Evolutionary conservation across 2,888 invertebrate species (phyloP).

Genomic region (Himalopsyche kuldschensis): DNA sequence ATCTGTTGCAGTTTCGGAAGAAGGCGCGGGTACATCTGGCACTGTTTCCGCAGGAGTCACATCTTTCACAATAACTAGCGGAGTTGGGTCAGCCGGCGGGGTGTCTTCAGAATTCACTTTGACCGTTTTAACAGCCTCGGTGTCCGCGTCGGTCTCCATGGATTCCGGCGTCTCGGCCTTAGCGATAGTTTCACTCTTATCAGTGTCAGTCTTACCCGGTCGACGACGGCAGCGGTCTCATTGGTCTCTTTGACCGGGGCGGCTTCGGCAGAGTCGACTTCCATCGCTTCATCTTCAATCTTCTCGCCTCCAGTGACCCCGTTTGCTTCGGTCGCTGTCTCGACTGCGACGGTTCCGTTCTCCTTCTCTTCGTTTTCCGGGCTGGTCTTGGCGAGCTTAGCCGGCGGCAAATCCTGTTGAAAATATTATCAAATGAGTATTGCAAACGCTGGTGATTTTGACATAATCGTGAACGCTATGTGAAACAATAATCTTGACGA

Average conservation of each 20-base stretch:
- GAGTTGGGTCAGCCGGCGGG: neutral
- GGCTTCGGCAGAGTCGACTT: neutral
- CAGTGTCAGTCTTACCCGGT: slow-evolving; percentile 38
- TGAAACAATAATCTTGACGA: neutral
- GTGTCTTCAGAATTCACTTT: slow-evolving; percentile 19
- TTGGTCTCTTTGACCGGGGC: slow-evolving; percentile 10
- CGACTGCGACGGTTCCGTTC: neutral
- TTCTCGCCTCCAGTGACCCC: neutral
- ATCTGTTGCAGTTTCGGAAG: slow-evolving; percentile 35
- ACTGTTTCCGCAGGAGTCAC: neutral
- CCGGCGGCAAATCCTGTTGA: slow-evolving; percentile 49
- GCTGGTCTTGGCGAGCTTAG: slow-evolving; percentile 57
- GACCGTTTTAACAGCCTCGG: neutral
- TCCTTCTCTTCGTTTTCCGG: slow-evolving; percentile 41
- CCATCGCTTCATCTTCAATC: neutral
- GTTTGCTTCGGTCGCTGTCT: neutral
- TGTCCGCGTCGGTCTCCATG: slow-evolving; percentile 33
- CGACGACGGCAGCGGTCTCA: slow-evolving; percentile 38
- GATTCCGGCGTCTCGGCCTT: slow-evolving; percentile 29
- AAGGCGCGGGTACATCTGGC: no score
- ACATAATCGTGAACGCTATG: no score
- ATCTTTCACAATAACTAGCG: neutral
- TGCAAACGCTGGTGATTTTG: neutral
- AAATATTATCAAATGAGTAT: slow-evolving; percentile 20
- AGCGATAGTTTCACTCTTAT: slow-evolving; percentile 27